Evolutionary conservation across 2,113 vertebrate species (phyloP).

Genomic region (Silurus glanis): DNA sequence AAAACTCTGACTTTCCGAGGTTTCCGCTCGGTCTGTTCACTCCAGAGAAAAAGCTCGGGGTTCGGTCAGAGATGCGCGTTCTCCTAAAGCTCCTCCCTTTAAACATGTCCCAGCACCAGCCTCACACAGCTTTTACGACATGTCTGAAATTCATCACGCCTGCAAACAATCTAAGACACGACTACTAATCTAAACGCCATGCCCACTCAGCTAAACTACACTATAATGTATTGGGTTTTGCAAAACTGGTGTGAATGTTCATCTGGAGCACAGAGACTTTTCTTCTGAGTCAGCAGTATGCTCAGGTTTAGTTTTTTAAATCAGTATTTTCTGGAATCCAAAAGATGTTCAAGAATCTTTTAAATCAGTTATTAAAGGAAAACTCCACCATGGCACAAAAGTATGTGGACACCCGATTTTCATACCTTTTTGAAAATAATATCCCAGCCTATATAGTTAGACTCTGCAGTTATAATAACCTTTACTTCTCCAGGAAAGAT

Average conservation of each 20-base stretch:
- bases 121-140: not conserved
- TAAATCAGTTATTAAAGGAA: too few species aligned
- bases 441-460: too few species aligned
- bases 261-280: not conserved
- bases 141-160: slow-evolving; percentile 12
- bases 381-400: too few species aligned
- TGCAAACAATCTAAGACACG: not conserved
- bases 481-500: not conserved
- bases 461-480: not conserved
- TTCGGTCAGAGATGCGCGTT: not conserved
- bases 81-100: slow-evolving; percentile 15
- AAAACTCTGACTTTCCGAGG: not conserved
- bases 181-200: not conserved
- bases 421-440: too few species aligned
- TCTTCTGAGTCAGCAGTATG: not conserved
- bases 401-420: too few species aligned
- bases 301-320: not conserved
- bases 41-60: not conserved
- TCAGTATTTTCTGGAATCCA: not conserved
- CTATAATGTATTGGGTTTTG: not conserved
- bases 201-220: not conserved
- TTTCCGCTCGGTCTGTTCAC: not conserved
- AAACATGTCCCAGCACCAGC: not conserved
- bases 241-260: not conserved
- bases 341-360: too few species aligned